These are phyloP conservation scores for Venustoraphidia nigricollis DNA, from an alignment of 2,888 invertebrate species.

Conservation along the genomic window DNA sequence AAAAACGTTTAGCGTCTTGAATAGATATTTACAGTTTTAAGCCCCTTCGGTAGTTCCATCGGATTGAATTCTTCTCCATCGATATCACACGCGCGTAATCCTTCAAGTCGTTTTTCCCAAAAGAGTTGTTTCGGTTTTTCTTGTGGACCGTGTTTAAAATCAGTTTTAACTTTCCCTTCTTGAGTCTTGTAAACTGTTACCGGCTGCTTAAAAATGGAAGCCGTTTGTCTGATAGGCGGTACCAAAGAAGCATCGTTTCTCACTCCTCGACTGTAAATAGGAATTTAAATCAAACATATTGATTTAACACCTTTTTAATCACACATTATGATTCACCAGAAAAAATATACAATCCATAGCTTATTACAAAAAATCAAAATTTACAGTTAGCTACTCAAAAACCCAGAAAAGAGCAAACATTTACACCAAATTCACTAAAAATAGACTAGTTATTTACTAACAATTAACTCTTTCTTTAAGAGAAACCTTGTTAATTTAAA, in stretches of 20 bases:
- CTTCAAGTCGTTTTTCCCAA: constrained; percentile 68
- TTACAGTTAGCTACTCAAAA: no score
- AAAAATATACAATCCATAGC: no score
- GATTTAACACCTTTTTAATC: no score
- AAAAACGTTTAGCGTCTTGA: no score
- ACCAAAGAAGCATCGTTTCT: constrained; percentile 80
- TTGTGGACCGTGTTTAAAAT: constrained; percentile 81
- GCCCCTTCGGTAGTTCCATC: constrained; percentile 70
- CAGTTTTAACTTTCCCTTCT: constrained; percentile 77
- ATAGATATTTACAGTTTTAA: constrained; percentile 38
- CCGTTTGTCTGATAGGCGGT: constrained; percentile 92
- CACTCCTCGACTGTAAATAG: constrained; percentile 47
- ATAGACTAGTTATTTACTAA: no score
- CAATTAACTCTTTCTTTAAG: no score
- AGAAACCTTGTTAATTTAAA: no score
- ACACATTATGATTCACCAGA: no score
- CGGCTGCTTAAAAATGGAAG: constrained; percentile 97
- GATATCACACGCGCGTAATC: constrained; percentile 75
- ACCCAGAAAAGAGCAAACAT: no score
- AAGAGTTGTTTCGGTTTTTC: constrained; percentile 84
- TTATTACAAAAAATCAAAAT: no score
- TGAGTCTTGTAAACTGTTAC: constrained; percentile 90
- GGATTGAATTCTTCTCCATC: constrained; percentile 69
- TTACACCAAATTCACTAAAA: no score
- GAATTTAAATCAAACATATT: background rate